Percentiles rank a stretch among this genome's conserved stretches.
These are phyloP conservation scores for Cryptus armator DNA, from an alignment of 2,888 invertebrate genomes.

Conservation along the genomic window DNA sequence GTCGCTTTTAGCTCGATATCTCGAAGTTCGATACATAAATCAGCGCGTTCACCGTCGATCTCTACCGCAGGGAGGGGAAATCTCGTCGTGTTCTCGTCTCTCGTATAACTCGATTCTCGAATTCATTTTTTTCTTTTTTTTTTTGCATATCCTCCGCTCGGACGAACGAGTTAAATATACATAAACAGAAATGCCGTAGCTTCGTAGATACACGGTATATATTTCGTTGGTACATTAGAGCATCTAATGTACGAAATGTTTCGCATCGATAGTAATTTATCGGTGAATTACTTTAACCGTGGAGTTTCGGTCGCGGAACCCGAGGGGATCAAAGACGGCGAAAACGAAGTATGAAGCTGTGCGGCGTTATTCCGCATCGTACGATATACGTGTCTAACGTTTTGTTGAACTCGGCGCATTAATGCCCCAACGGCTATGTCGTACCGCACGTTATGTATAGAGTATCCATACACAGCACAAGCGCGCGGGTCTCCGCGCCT, in stretches of 20 bases:
- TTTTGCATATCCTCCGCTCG: too few relatives aligned
- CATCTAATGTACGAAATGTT: conserved; percentile 7
- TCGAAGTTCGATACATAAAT: conserved; percentile 74
- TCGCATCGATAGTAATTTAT: conserved; percentile 78
- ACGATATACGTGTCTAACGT: conserved; percentile 38
- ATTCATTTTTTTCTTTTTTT: not conserved
- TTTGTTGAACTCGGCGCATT: conserved; percentile 69
- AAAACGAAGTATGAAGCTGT: conserved; percentile 32
- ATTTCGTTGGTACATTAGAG: not conserved
- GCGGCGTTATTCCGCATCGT: not conserved
- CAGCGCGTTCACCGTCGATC: conserved; percentile 4
- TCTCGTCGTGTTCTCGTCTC: not conserved
- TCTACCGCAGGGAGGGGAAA: not conserved
- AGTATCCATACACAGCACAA: conserved; percentile 37
- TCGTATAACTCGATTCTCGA: not conserved
- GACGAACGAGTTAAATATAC: too few relatives aligned
- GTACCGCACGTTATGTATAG: conserved; percentile 9
- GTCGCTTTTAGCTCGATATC: conserved; percentile 75
- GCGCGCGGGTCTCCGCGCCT: conserved; percentile 58
- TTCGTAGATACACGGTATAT: too few relatives aligned
- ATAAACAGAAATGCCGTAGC: too few relatives aligned
- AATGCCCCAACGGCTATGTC: conserved; percentile 62
- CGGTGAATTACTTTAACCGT: conserved; percentile 79
- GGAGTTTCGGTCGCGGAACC: conserved; percentile 48
- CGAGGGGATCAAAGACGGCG: conserved; percentile 80